Conservation (phyloP, 2,797 vertebrate genomes). For the Taenioides sp. region DNA sequence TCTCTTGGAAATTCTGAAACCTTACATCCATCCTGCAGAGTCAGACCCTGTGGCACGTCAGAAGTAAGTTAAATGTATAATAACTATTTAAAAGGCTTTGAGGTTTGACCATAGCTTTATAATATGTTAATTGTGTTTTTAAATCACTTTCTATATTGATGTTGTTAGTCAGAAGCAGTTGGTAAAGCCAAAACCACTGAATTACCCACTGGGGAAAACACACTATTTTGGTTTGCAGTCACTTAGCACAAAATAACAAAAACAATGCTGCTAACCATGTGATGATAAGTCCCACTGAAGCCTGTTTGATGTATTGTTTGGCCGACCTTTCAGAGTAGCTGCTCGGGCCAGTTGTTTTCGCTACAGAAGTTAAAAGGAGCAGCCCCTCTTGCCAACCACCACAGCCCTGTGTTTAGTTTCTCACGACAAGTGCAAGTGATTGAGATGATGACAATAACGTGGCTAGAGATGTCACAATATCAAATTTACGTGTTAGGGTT, state of each 20-base stretch:
- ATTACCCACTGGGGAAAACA: slow-evolving; percentile 12
- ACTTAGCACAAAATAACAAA: slow-evolving; percentile 22
- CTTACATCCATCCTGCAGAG: slow-evolving; percentile 88
- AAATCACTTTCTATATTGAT: slow-evolving; percentile 3
- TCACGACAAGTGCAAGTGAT: slow-evolving; percentile 20
- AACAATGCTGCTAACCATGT: slow-evolving; percentile 42
- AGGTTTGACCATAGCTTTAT: not conserved
- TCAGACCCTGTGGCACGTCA: slow-evolving; percentile 89
- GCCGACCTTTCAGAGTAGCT: slow-evolving; percentile 18
- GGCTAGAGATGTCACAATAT: slow-evolving; percentile 5
- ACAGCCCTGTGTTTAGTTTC: slow-evolving; percentile 20
- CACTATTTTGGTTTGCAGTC: slow-evolving; percentile 27
- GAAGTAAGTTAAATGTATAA: slow-evolving; percentile 76
- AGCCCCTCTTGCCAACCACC: slow-evolving; percentile 28
- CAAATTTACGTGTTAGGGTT: slow-evolving; percentile 5
- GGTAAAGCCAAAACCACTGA: slow-evolving; percentile 17
- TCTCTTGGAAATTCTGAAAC: slow-evolving; percentile 82
- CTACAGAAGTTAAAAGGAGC: slow-evolving; percentile 27
- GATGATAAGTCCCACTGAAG: slow-evolving; percentile 47
- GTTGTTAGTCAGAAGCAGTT: slow-evolving; percentile 7
- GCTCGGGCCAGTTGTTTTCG: slow-evolving; percentile 27
- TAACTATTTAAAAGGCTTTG: not conserved
- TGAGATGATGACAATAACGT: slow-evolving; percentile 8
- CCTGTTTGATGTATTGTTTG: slow-evolving; percentile 38
- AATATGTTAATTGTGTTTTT: not conserved